These are phyloP conservation scores for Pammene fasciana DNA, from an alignment of 2,888 invertebrate genomes.

Conservation along the genomic window DNA sequence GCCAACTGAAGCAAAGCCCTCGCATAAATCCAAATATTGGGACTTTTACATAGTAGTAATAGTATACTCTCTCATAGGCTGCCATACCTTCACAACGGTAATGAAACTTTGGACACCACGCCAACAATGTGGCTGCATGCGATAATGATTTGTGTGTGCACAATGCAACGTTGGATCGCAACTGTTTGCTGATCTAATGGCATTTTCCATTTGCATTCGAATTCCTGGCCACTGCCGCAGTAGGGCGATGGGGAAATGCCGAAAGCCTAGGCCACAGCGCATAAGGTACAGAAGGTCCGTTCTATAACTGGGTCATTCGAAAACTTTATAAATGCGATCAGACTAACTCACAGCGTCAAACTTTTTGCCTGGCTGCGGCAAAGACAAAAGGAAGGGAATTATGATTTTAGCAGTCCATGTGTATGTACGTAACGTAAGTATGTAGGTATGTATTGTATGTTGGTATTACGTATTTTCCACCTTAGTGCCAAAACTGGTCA, in stretches of 20 bases:
- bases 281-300: constrained; percentile 17
- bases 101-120: not conserved
- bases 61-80: too few relatives aligned
- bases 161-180: constrained; percentile 63
- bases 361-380: too few relatives aligned
- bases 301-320: not conserved
- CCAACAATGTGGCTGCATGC: constrained; percentile 40
- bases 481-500: too few relatives aligned
- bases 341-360: not conserved
- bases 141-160: constrained; percentile 63
- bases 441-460: too few relatives aligned
- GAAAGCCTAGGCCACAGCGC: constrained; percentile 48
- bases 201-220: constrained; percentile 80
- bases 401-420: too few relatives aligned
- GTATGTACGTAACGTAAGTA: too few relatives aligned
- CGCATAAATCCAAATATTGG: too few relatives aligned
- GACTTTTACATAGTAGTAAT: too few relatives aligned
- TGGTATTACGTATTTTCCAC: too few relatives aligned
- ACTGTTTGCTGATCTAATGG: constrained; percentile 79
- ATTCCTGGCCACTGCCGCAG: constrained; percentile 68
- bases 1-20: too few relatives aligned
- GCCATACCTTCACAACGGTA: not conserved
- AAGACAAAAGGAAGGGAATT: too few relatives aligned
- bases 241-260: constrained; percentile 58
- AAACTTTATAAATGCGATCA: not conserved